Conservation (phyloP, 2,113 vertebrate genomes). For the Oreotragus oreotragus region DNA sequence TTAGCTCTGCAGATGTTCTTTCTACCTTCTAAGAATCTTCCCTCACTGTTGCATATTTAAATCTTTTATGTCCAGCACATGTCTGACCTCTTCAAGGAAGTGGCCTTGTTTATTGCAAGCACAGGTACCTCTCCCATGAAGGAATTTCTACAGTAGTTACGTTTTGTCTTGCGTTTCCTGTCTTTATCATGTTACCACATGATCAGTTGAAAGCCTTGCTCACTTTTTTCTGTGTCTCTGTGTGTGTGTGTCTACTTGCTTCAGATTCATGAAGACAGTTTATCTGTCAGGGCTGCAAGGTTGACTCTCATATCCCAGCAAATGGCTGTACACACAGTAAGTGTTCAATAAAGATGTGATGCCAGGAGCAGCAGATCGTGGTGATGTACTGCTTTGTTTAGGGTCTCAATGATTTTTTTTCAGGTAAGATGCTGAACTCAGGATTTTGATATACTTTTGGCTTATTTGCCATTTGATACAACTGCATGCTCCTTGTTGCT, state of each 20-base stretch:
- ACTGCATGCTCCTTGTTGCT: constrained; percentile 24
- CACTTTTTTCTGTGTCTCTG: background rate
- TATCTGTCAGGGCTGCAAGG: background rate
- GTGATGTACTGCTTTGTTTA: background rate
- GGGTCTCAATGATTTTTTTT: background rate
- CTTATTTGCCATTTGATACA: constrained; percentile 27
- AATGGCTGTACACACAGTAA: background rate
- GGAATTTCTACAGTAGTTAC: background rate
- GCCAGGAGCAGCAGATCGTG: background rate
- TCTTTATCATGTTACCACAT: background rate
- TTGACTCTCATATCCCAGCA: background rate
- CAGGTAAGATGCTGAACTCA: background rate
- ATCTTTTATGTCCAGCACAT: background rate
- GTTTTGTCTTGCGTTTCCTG: background rate
- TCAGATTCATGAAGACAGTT: background rate
- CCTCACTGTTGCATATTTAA: background rate
- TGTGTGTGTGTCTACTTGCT: background rate
- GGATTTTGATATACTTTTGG: constrained; percentile 31
- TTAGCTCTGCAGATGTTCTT: background rate
- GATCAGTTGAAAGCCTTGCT: background rate
- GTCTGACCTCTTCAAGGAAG: background rate
- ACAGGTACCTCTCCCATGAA: background rate
- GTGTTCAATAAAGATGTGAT: background rate
- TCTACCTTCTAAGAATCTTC: background rate
- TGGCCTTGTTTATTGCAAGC: background rate